These are phyloP conservation scores for Mimachlamys varia DNA, from an alignment of 2,888 invertebrate species.

Conservation along the genomic window DNA sequence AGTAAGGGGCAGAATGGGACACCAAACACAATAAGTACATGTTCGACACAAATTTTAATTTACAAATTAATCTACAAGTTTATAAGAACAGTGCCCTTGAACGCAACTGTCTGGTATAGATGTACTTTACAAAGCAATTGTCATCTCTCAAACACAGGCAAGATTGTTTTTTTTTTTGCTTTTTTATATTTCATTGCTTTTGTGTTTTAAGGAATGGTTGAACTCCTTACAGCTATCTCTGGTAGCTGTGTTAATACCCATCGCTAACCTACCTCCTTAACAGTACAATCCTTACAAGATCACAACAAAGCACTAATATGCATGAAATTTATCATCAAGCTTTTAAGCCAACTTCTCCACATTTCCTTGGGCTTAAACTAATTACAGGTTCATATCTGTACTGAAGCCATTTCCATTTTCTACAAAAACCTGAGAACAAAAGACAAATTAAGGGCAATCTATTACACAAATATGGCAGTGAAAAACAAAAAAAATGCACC, in stretches of 20 bases:
- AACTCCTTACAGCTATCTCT: background rate
- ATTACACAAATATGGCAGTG: conserved; percentile 29
- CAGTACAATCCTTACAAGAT: background rate
- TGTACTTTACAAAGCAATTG: background rate
- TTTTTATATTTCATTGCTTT: background rate
- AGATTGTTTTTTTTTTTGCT: no score
- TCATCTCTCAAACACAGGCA: background rate
- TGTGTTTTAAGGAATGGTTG: background rate
- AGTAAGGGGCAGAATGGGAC: background rate
- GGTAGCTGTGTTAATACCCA: background rate
- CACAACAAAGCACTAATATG: background rate
- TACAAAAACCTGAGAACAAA: conserved; percentile 10
- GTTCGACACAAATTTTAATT: background rate
- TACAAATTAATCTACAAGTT: background rate
- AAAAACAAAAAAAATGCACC: conserved; percentile 11
- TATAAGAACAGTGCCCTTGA: background rate
- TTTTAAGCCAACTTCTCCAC: conserved; percentile 13
- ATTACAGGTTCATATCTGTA: conserved; percentile 27
- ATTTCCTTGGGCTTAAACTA: conserved; percentile 29
- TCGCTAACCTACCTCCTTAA: background rate
- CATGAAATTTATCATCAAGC: conserved; percentile 31
- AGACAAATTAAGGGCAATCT: conserved; percentile 13
- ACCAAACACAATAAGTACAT: background rate
- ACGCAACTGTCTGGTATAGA: background rate
- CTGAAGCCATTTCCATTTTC: conserved; percentile 22